Evolutionary conservation across 2,797 vertebrate species (phyloP).

Genomic region (Crocidura indochinensis): DNA sequence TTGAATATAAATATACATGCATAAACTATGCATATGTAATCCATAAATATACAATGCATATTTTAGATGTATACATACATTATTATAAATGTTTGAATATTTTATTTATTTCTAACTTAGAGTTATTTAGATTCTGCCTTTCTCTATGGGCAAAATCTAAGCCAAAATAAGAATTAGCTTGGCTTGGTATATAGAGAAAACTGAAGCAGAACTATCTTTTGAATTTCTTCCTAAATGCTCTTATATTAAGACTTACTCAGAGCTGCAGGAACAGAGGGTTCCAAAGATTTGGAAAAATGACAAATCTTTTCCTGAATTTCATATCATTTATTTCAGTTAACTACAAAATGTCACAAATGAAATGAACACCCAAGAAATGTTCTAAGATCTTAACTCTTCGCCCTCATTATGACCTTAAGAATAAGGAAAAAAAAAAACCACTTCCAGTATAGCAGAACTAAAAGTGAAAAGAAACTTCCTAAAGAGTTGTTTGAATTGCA

Average conservation of each 20-base stretch:
- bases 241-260: conserved; percentile 62
- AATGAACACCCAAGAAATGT: conserved; percentile 34
- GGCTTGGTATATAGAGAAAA: conserved; percentile 59
- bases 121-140: conserved; percentile 27
- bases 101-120: conserved; percentile 67
- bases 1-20: conserved; percentile 55
- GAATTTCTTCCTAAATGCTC: conserved; percentile 48
- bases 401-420: conserved; percentile 47
- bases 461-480: conserved; percentile 39
- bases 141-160: conserved; percentile 67
- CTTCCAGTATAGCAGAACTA: neutral
- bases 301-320: conserved; percentile 60
- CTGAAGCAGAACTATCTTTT: conserved; percentile 54
- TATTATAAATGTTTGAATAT: conserved; percentile 43
- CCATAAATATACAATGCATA: neutral
- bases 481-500: conserved; percentile 42
- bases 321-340: conserved; percentile 61
- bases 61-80: neutral
- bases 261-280: conserved; percentile 55
- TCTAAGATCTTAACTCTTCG: conserved; percentile 67
- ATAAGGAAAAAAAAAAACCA: neutral
- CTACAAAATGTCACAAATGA: conserved; percentile 67
- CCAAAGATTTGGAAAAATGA: conserved; percentile 63
- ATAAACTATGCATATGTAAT: neutral
- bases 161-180: conserved; percentile 71